A percentile compares a stretch with the other conserved stretches of the same genome.
These are phyloP conservation scores for Plusia festucae DNA, from an alignment of 2,888 invertebrate genomes.

Conservation along the genomic window DNA sequence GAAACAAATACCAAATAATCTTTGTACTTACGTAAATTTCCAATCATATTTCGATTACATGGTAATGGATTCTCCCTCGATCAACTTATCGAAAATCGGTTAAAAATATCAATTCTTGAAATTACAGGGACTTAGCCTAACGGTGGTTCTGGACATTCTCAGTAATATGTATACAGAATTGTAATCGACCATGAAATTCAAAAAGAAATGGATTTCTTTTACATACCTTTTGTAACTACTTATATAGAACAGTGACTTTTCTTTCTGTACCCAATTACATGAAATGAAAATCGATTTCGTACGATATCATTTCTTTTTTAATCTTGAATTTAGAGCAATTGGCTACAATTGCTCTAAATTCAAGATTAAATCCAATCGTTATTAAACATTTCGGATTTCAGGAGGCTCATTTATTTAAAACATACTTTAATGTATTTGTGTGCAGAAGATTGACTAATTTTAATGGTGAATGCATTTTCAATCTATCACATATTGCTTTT, in stretches of 20 bases:
- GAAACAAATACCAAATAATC: not conserved
- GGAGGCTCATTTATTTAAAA: no score
- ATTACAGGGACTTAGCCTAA: not conserved
- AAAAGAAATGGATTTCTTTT: not conserved
- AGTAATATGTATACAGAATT: not conserved
- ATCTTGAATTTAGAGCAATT: not conserved
- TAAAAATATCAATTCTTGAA: not conserved
- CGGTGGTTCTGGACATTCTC: not conserved
- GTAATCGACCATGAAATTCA: not conserved
- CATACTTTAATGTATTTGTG: no score
- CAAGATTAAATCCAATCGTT: no score
- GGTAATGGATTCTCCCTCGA: not conserved
- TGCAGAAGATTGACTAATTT: no score
- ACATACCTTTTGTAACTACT: not conserved
- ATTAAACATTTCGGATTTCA: not conserved
- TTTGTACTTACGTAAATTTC: not conserved
- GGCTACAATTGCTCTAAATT: no score
- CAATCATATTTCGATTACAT: slow-evolving; percentile 4
- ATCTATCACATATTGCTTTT: no score
- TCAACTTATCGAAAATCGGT: not conserved
- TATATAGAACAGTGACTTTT: not conserved
- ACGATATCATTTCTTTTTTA: not conserved
- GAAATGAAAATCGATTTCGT: not conserved
- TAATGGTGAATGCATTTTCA: no score
- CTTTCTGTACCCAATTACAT: not conserved